phyloP scores from a whole-genome alignment of 2,888 invertebrate genomes.

The Epinotia nisella region DNA sequence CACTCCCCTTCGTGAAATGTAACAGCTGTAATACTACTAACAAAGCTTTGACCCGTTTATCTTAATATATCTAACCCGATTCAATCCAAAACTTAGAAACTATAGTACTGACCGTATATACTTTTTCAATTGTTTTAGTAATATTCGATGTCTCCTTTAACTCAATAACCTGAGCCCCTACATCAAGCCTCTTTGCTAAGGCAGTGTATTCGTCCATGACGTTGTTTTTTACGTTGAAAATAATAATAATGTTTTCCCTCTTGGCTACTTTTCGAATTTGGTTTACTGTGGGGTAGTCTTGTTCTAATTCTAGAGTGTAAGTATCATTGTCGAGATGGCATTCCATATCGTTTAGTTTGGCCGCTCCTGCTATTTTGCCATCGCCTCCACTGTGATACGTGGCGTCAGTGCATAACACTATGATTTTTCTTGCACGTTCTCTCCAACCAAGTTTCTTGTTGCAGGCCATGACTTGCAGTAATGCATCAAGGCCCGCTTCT shows the following conservation, averaged over 20 bases:
- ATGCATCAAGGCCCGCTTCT: constrained; percentile 94
- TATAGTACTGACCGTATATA: constrained; percentile 61
- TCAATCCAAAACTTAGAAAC: background rate
- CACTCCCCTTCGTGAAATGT: too few relatives aligned
- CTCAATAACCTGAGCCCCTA: constrained; percentile 54
- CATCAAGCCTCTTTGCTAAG: constrained; percentile 52
- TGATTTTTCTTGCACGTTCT: constrained; percentile 88
- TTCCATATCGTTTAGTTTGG: constrained; percentile 88
- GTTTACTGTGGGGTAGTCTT: constrained; percentile 93
- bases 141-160: constrained; percentile 44
- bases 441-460: constrained; percentile 91
- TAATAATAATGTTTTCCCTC: constrained; percentile 87
- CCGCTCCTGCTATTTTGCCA: constrained; percentile 88
- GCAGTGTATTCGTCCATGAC: constrained; percentile 50
- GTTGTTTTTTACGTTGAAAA: constrained; percentile 54
- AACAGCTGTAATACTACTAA: too few relatives aligned
- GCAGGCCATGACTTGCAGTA: constrained; percentile 90
- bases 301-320: constrained; percentile 84
- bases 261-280: constrained; percentile 85
- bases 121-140: constrained; percentile 53
- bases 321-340: constrained; percentile 85
- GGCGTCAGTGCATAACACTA: constrained; percentile 92
- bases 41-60: too few relatives aligned
- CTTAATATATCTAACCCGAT: too few relatives aligned
- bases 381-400: constrained; percentile 92